Evolutionary conservation across 2,888 invertebrate species (phyloP), one percentile per base, ranked within the genome.

Genomic region (Diaprepes abbreviatus): DNA sequence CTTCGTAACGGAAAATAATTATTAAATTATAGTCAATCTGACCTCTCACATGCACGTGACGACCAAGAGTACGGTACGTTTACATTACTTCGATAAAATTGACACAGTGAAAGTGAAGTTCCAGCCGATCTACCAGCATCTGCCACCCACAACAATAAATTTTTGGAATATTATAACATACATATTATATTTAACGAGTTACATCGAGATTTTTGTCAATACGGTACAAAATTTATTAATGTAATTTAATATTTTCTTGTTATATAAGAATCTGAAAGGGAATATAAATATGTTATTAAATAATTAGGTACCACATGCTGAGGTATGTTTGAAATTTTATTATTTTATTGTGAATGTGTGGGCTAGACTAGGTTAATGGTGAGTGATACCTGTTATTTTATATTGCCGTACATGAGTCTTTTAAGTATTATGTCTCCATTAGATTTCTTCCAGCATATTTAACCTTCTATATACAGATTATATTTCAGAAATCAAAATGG

Each of bases 121-220:
- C 24, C 28, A n/a, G 24, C n/a, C 28, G 48, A 28, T 21, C 48
- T 28, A 50, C 12, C 21, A 50, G 14, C 48, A 50, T 50, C 48
- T 50, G 28, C 48, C 48, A 50, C 48, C 48, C 48, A 50, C 48
- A 50, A 50, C 6, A 28, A 28, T 21, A 14, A 28, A 14, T 45
- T n/a, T 24, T 45, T 21, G 10, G n/a, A n/a, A n/a, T 45, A 21
- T 45, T 45, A 24, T 45, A 24, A 45, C 12, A 45, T 45, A 1
- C 19, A 21, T 43, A 16, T 43, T 21, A 21, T 43, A 21, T 43
- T 19, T 43, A 21, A 43, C 21, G 1, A 24, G 3, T 12, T 4
- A 12, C 12, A 45, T 24, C 6, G 9, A 24, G n/a, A 45, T 12
- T 5, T 17, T 45, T 12, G 12, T 24, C 45, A 24, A 12, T 38